These are phyloP conservation scores for Itoplectis maculator DNA, from an alignment of 2,888 invertebrate genomes.

Conservation along the genomic window DNA sequence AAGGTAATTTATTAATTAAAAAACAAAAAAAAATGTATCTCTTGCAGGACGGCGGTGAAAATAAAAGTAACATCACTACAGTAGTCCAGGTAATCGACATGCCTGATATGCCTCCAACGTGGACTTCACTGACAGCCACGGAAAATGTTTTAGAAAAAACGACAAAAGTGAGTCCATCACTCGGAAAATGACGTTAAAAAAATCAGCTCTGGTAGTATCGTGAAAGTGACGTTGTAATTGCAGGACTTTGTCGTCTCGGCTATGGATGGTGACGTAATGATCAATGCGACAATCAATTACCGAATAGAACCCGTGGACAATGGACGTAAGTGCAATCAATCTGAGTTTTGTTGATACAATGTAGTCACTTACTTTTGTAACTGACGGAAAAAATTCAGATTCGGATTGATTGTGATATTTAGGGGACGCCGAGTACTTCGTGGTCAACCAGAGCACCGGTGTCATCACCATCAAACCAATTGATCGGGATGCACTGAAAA, in stretches of 20 bases:
- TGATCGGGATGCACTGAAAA: constrained; percentile 80
- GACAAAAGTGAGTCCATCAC: constrained; percentile 74
- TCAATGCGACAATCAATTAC: constrained; percentile 86
- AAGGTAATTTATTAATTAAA: too few species aligned
- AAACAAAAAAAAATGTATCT: too few species aligned
- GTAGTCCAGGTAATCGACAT: constrained; percentile 87
- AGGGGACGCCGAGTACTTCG: constrained; percentile 83
- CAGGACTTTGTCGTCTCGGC: constrained; percentile 85
- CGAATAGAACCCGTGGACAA: constrained; percentile 75
- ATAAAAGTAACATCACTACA: constrained; percentile 84
- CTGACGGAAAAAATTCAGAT: too few species aligned
- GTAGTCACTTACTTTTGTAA: too few species aligned
- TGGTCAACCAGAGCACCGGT: constrained; percentile 75
- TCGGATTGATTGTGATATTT: not conserved
- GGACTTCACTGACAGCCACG: constrained; percentile 86
- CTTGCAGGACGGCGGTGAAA: constrained; percentile 84
- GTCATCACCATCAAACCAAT: constrained; percentile 79
- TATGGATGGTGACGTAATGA: constrained; percentile 88
- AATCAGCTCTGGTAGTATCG: too few species aligned
- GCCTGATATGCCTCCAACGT: constrained; percentile 87
- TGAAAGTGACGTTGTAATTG: constrained; percentile 2
- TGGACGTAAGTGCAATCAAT: constrained; percentile 30
- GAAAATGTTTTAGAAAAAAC: constrained; percentile 87
- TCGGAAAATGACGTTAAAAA: not conserved
- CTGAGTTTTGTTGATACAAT: too few species aligned